Conservation (phyloP, 2,797 vertebrate species). For the Aythya fuligula region DNA sequence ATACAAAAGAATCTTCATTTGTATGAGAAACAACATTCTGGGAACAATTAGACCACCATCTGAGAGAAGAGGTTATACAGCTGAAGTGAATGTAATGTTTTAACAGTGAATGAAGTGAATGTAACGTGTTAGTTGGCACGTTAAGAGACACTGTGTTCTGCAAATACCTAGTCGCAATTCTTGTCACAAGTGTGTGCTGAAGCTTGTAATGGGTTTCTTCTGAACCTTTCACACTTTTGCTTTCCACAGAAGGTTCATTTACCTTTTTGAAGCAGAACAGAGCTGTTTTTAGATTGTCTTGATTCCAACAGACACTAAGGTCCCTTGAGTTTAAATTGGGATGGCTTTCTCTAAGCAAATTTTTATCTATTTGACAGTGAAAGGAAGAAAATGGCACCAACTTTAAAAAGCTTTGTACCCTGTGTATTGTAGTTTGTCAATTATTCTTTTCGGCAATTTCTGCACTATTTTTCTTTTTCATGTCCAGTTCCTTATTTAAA, state of each 20-base stretch:
- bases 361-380: conserved; percentile 64
- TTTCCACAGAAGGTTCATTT: conserved; percentile 81
- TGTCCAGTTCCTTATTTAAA: conserved; percentile 69
- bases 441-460: conserved; percentile 67
- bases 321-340: conserved; percentile 62
- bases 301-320: conserved; percentile 68
- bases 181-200: conserved; percentile 77
- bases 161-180: conserved; percentile 76
- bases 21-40: not conserved
- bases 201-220: conserved; percentile 83
- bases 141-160: conserved; percentile 55
- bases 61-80: not conserved
- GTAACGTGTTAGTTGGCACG: conserved; percentile 46
- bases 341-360: conserved; percentile 68
- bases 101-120: too few species aligned
- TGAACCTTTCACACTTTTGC: conserved; percentile 79
- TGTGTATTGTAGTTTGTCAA: conserved; percentile 55
- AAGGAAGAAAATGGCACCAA: conserved; percentile 42
- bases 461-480: conserved; percentile 29
- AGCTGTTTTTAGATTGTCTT: conserved; percentile 78
- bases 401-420: conserved; percentile 16
- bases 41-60: not conserved
- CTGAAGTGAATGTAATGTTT: conserved; percentile 42
- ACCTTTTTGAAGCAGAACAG: conserved; percentile 79
- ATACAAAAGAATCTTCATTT: not conserved